Evolutionary conservation across 2,797 vertebrate species (phyloP), one percentile per base, ranked within the genome.

Genomic region (Gymnothorax javanicus): DNA sequence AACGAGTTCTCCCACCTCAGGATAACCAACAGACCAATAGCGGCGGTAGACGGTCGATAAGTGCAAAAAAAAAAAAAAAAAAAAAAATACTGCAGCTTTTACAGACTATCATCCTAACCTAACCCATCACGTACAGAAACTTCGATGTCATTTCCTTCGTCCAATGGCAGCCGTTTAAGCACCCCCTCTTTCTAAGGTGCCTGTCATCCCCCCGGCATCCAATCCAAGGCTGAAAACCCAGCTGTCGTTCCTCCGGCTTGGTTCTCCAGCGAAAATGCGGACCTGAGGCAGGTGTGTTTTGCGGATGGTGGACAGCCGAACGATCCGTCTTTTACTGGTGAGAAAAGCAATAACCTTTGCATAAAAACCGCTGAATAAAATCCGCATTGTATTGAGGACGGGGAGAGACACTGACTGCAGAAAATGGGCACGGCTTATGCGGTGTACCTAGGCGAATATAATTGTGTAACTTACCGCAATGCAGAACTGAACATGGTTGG

Each of bases 391-490:
- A 15, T 9, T 83, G 2, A 56, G 11, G 8, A 52, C 13, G 59
- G 50, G 33, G 12, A 43, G 83, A 13, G 11, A 9, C 7, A 64
- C 27, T 33, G n/a, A 56, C 13, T 60, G 52, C 50, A 86, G 59
- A 23, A 50, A 82, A 69, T 71, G 50, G 27, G 11, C 25, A 12
- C 23, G 43, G 50, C 52, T 50, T n/a, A 59, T 83, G 84, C 27
- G 17, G 77, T 57, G 27, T 83, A 89, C 87, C 56, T 77, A 5
- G 13, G 82, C 82, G 57, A 77, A 52, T 85, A 77, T 67, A 64
- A 43, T 56, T 79, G 77, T 93, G 91, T 95, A 77, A 77, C 73
- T 77, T 77, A 96, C 95, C 95, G 96, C 96, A 96, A 94, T 96
- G 96, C 96, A 96, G 96, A 93, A 90, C 90, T 85, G 89, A 6